Conservation (phyloP, 2,888 invertebrate genomes). For the Eumacrocentrus americanus region DNA sequence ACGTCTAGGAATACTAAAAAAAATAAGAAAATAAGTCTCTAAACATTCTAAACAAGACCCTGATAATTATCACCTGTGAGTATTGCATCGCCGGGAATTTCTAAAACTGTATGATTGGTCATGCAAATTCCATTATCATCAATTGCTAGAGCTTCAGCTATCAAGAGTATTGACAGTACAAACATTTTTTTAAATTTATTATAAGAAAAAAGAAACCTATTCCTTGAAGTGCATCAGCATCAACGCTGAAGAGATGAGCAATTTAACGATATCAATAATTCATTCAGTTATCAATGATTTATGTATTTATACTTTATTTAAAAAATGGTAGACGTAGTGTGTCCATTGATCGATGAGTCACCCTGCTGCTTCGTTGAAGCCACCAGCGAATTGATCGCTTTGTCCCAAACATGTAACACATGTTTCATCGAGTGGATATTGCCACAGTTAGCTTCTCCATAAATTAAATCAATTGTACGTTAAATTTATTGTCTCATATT, state of each 20-base stretch:
- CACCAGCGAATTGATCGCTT: not conserved
- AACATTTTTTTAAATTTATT: conserved; percentile 15
- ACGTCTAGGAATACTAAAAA: conserved; percentile 58
- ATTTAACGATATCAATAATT: too few relatives aligned
- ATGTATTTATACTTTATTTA: not conserved
- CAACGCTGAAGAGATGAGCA: too few relatives aligned
- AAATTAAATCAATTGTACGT: conserved; percentile 5
- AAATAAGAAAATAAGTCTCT: too few relatives aligned
- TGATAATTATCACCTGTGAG: conserved; percentile 49
- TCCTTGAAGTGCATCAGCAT: too few relatives aligned
- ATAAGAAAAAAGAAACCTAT: not conserved
- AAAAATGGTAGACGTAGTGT: not conserved
- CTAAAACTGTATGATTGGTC: conserved; percentile 47
- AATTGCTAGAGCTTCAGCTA: conserved; percentile 32
- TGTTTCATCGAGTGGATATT: conserved; percentile 3
- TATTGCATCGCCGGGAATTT: conserved; percentile 53
- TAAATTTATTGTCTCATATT: conserved; percentile 6
- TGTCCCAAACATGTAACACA: not conserved
- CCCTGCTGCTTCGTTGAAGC: not conserved
- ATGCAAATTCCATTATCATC: conserved; percentile 38
- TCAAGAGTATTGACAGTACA: conserved; percentile 25
- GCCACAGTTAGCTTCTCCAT: not conserved
- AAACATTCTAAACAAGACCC: not conserved
- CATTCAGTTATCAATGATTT: not conserved
- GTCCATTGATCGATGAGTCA: conserved; percentile 1